phyloP scores from a whole-genome alignment of 2,888 invertebrate genomes.

The Xestia c-nigrum region DNA sequence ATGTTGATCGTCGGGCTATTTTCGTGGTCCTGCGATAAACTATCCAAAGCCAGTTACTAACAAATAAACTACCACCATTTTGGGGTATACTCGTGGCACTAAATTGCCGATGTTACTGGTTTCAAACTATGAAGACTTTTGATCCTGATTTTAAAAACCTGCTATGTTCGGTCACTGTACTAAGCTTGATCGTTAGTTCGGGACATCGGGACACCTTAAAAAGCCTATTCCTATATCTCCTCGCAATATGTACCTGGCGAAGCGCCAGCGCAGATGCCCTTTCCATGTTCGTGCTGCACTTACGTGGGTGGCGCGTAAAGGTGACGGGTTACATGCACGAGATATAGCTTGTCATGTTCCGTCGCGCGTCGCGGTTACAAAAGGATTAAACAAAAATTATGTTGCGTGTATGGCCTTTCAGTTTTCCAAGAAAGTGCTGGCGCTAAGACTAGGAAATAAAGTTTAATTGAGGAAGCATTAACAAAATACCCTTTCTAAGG shows the following conservation, averaged over 20 bases:
- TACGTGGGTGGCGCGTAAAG: conserved; percentile 55
- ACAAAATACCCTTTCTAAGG: not conserved
- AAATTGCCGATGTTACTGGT: not conserved
- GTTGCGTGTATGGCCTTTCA: not conserved
- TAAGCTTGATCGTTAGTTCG: not conserved
- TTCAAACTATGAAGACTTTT: not conserved
- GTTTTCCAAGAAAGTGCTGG: conserved; percentile 19
- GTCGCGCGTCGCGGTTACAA: not conserved
- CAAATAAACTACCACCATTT: not conserved
- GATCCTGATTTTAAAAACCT: not conserved
- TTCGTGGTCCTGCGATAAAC: not conserved
- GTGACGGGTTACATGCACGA: conserved; percentile 37
- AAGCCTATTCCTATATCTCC: not conserved
- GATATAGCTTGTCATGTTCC: conserved; percentile 25
- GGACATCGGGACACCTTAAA: not conserved
- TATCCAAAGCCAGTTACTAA: not conserved
- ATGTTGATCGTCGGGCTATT: not conserved
- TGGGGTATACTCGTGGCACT: not conserved
- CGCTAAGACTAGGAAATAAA: conserved; percentile 3
- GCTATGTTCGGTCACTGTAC: not conserved
- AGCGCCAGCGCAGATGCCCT: conserved; percentile 63
- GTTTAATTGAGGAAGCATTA: not conserved
- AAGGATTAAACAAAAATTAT: conserved; percentile 22
- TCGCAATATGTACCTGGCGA: conserved; percentile 42
- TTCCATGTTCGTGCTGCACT: conserved; percentile 55